Evolutionary conservation across 2,113 vertebrate genomes (phyloP).

Genomic region (Urocolius indicus): DNA sequence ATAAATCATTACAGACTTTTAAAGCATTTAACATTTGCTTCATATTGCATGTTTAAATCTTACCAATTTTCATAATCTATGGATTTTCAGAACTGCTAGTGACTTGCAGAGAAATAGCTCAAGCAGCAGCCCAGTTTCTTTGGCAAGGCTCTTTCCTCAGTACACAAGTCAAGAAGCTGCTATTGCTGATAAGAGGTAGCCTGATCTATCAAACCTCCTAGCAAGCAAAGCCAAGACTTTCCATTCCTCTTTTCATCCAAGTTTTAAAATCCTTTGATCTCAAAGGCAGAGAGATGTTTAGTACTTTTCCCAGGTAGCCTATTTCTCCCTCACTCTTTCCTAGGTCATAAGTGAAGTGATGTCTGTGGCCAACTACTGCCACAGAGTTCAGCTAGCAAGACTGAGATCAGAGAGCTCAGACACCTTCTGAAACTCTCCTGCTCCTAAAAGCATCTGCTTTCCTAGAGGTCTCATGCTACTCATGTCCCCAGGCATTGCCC

Average conservation of each 20-base stretch:
- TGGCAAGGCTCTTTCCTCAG: neutral
- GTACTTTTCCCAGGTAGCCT: neutral
- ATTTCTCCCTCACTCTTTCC: neutral
- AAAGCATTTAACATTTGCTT: neutral
- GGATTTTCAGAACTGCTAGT: neutral
- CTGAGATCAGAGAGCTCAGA: too few species aligned
- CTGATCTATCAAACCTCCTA: neutral
- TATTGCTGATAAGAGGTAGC: neutral
- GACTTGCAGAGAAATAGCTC: neutral
- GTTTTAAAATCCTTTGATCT: neutral
- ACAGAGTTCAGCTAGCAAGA: accelerated
- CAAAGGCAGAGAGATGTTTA: neutral
- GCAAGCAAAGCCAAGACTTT: neutral
- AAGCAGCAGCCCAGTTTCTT: neutral
- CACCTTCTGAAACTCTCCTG: neutral
- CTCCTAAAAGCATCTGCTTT: neutral
- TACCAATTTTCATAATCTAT: neutral
- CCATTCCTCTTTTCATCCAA: neutral
- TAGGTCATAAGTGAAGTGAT: neutral
- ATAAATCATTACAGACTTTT: neutral
- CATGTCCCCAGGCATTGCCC: accelerated
- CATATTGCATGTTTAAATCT: neutral
- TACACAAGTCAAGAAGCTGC: neutral
- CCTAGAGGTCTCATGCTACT: neutral
- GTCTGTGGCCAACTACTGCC: neutral